A percentile compares a stretch with the other conserved stretches of the same genome.
phyloP scores from a whole-genome alignment of 1,140 invertebrate species.

The Atopsyche davidsoni region DNA sequence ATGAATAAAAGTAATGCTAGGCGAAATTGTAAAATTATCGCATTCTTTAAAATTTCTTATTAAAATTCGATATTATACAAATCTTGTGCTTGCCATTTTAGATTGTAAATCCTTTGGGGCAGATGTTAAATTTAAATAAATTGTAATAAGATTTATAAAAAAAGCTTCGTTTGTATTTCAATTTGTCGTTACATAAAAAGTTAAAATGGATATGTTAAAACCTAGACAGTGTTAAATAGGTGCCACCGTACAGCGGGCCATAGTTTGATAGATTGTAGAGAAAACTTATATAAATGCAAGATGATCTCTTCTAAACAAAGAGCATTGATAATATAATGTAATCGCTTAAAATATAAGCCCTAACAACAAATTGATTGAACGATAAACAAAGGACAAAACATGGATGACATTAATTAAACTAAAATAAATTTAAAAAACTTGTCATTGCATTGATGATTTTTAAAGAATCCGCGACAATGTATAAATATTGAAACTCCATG shows the following conservation, averaged over 20 bases:
- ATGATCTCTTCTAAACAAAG: slow-evolving; percentile 10
- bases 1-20: slow-evolving; percentile 23
- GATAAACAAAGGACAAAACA: slow-evolving; percentile 31
- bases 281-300: slow-evolving; percentile 21
- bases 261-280: slow-evolving; percentile 29
- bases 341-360: slow-evolving; percentile 23
- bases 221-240: slow-evolving; percentile 29
- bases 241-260: slow-evolving; percentile 20
- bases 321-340: slow-evolving; percentile 21
- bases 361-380: slow-evolving; percentile 20
- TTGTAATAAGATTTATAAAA: slow-evolving; percentile 16
- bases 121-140: slow-evolving; percentile 13
- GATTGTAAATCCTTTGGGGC: slow-evolving; percentile 20
- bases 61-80: slow-evolving; percentile 24
- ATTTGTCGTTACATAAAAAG: slow-evolving; percentile 23
- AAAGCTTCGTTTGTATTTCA: slow-evolving; percentile 27
- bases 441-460: neutral
- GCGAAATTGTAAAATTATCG: slow-evolving; percentile 16
- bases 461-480: neutral
- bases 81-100: slow-evolving; percentile 29
- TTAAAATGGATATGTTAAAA: slow-evolving; percentile 25
- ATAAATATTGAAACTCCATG: neutral
- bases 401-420: slow-evolving; percentile 21
- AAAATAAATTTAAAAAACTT: slow-evolving; percentile 6
- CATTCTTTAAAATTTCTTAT: slow-evolving; percentile 18